Evolutionary conservation across 2,113 vertebrate species (phyloP).

Genomic region (Psittacara wagleri): DNA sequence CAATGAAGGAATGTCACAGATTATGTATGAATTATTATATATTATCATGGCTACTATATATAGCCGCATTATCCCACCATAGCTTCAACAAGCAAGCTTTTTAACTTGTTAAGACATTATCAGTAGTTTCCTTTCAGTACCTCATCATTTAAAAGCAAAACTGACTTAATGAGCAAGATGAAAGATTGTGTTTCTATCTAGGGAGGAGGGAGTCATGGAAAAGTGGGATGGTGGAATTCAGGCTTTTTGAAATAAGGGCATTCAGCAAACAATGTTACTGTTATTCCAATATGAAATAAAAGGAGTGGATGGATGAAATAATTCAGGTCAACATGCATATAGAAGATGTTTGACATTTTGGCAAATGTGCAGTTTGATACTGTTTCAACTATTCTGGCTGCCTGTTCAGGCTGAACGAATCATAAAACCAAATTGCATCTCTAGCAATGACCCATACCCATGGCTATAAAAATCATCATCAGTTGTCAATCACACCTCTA

Average conservation of each 20-base stretch:
- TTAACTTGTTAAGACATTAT: not conserved
- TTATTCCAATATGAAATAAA: not conserved
- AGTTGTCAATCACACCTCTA: not conserved
- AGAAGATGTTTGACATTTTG: not conserved
- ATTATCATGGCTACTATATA: no score
- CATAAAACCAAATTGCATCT: not conserved
- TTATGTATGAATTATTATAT: not conserved
- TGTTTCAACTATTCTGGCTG: not conserved
- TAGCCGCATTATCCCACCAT: not conserved
- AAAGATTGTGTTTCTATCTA: not conserved
- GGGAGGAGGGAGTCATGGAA: not conserved
- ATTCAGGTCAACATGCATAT: not conserved
- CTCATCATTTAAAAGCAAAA: not conserved
- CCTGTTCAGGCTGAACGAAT: not conserved
- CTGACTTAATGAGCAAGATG: not conserved
- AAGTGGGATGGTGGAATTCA: not conserved
- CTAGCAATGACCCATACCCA: not conserved
- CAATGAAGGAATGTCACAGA: not conserved
- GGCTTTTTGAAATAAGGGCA: not conserved
- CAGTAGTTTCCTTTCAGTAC: not conserved
- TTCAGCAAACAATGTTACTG: not conserved
- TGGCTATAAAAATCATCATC: not conserved
- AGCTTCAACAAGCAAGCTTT: not conserved
- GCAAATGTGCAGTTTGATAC: not conserved
- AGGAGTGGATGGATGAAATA: not conserved